phyloP scores from a whole-genome alignment of 2,888 invertebrate genomes.

The Thecocarcelia acutangulata region DNA sequence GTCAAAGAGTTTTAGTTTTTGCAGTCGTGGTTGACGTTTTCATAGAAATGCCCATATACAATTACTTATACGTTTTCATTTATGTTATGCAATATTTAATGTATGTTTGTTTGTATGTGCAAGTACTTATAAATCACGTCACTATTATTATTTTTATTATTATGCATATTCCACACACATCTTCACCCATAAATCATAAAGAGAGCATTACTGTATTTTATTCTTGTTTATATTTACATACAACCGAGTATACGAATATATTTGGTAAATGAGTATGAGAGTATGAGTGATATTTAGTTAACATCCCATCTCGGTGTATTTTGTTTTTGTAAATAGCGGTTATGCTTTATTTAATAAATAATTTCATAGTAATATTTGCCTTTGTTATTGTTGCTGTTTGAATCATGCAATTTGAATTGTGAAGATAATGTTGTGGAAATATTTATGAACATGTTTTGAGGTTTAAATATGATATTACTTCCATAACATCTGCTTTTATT shows the following conservation, averaged over 20 bases:
- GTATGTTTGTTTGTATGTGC: background rate
- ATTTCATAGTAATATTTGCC: background rate
- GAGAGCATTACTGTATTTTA: conserved; percentile 6
- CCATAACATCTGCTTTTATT: conserved; percentile 7
- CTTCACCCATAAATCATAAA: conserved; percentile 14
- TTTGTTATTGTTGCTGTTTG: conserved; percentile 15
- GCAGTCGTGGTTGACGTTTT: too few relatives aligned
- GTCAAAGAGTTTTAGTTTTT: too few relatives aligned
- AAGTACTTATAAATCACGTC: background rate
- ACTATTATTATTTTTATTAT: background rate
- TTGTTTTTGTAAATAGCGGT: conserved; percentile 37
- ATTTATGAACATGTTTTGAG: background rate
- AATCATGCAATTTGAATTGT: conserved; percentile 30
- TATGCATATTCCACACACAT: background rate
- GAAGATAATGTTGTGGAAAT: conserved; percentile 5
- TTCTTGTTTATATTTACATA: background rate
- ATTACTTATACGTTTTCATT: too few relatives aligned
- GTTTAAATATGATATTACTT: conserved; percentile 4
- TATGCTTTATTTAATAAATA: conserved; percentile 29
- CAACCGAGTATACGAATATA: too few relatives aligned
- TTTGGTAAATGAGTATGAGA: background rate
- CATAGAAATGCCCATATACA: too few relatives aligned
- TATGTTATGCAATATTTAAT: background rate
- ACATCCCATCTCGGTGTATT: background rate
- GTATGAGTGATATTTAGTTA: conserved; percentile 35